Evolutionary conservation across 2,797 vertebrate genomes (phyloP).

Genomic region (Lates japonicus): DNA sequence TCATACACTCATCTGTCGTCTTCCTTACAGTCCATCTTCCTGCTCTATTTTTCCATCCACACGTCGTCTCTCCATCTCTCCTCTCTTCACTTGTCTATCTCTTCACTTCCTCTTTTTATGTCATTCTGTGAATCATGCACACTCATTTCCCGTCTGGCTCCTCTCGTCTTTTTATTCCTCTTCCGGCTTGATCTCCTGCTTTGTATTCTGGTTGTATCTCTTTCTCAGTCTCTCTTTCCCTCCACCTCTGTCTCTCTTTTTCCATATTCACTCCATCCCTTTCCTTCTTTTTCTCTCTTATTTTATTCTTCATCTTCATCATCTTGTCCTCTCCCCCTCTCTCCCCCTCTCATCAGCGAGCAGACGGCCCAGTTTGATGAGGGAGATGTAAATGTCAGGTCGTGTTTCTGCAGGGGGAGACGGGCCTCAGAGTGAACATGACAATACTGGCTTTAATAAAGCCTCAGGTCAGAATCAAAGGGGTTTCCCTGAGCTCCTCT

Average conservation of each 20-base stretch:
- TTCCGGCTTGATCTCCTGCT: constrained; percentile 66
- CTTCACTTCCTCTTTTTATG: constrained; percentile 37
- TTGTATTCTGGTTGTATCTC: constrained; percentile 51
- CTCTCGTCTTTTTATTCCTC: constrained; percentile 43
- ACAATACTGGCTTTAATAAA: constrained; percentile 59
- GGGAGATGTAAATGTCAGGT: constrained; percentile 72
- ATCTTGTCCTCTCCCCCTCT: background rate
- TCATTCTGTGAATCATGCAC: constrained; percentile 33
- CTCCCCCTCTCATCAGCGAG: constrained; percentile 51
- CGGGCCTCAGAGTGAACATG: constrained; percentile 55
- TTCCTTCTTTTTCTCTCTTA: background rate
- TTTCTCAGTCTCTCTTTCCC: constrained; percentile 5
- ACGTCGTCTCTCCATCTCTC: constrained; percentile 8
- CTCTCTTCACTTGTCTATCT: background rate
- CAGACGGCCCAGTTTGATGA: constrained; percentile 65
- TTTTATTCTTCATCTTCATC: constrained; percentile 33
- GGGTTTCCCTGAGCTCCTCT: constrained; percentile 36
- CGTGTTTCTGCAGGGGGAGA: constrained; percentile 49
- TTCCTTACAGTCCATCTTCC: constrained; percentile 18
- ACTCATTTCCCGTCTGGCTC: constrained; percentile 16
- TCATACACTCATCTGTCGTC: background rate
- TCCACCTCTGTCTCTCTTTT: background rate
- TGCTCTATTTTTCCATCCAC: constrained; percentile 5
- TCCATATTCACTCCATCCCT: background rate
- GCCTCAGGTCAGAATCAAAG: constrained; percentile 56